Evolutionary conservation across 2,797 vertebrate genomes (phyloP).

Genomic region (Cuniculus paca): DNA sequence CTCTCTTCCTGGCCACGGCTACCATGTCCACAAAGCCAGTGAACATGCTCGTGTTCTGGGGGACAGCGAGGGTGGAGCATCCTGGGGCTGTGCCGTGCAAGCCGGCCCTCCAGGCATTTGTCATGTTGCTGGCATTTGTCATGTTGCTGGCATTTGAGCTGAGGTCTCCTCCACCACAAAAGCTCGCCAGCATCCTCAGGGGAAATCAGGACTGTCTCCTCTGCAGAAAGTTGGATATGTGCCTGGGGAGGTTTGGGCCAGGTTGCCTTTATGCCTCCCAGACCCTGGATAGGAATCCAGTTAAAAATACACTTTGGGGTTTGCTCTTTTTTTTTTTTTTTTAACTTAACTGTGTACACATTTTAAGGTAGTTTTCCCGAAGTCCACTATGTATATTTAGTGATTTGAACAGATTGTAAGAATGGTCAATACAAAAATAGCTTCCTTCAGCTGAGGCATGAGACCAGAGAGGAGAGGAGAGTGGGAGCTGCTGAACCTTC

Average conservation of each 20-base stretch:
- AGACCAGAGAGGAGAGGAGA: neutral
- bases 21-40: neutral
- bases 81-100: neutral
- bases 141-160: constrained; percentile 58
- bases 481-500: too few relatives aligned
- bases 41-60: neutral
- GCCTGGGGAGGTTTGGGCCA: constrained; percentile 34
- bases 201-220: constrained; percentile 72
- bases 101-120: constrained; percentile 65
- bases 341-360: constrained; percentile 34
- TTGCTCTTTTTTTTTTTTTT: neutral
- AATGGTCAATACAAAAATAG: constrained; percentile 50
- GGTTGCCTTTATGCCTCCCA: constrained; percentile 10
- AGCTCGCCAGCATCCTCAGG: constrained; percentile 25
- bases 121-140: constrained; percentile 65
- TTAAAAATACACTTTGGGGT: constrained; percentile 36
- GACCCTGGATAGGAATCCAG: constrained; percentile 7
- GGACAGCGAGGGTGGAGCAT: neutral
- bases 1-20: neutral
- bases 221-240: constrained; percentile 28
- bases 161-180: constrained; percentile 54
- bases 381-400: neutral
- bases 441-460: neutral
- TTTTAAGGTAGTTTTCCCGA: constrained; percentile 62
- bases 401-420: constrained; percentile 19